These are phyloP conservation scores for Salvelinus sp. DNA, from an alignment of 2,113 vertebrate species.

Conservation along the genomic window DNA sequence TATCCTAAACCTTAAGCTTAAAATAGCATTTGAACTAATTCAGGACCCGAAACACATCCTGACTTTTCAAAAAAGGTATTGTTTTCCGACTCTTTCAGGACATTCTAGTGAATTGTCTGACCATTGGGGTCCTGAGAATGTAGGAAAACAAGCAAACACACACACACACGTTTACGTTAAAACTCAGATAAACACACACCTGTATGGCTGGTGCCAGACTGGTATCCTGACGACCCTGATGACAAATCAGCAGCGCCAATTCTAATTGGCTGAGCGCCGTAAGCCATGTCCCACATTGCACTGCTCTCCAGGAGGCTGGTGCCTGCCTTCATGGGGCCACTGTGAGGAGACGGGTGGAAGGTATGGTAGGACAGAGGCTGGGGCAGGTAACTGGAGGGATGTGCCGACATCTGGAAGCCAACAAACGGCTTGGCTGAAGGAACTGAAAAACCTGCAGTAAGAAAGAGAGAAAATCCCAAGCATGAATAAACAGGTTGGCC, in stretches of 20 bases:
- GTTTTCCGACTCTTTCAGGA: no score
- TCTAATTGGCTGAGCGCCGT: constrained; percentile 48
- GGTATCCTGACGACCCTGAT: constrained; percentile 70
- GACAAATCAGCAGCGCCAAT: constrained; percentile 60
- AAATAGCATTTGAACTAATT: no score
- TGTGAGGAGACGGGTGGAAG: constrained; percentile 46
- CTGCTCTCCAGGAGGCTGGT: constrained; percentile 57
- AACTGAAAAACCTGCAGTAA: constrained; percentile 45
- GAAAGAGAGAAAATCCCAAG: constrained; percentile 25
- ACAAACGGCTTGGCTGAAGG: constrained; percentile 65
- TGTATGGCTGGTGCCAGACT: constrained; percentile 75
- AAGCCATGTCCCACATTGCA: constrained; percentile 63
- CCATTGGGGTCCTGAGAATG: no score
- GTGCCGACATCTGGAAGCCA: constrained; percentile 46
- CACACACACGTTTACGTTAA: background rate
- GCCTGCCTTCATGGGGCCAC: constrained; percentile 32
- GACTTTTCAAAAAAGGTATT: no score
- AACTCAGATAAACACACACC: constrained; percentile 61
- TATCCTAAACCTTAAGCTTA: no score
- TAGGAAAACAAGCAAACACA: background rate
- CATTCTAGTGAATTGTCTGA: no score
- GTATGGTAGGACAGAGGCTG: constrained; percentile 43
- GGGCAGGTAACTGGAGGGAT: constrained; percentile 51
- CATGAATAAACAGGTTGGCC: background rate
- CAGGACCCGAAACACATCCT: no score